Base-by-base conservation (phyloP, 1,140 invertebrate species). In the Meloidogyne hapla region DNA sequence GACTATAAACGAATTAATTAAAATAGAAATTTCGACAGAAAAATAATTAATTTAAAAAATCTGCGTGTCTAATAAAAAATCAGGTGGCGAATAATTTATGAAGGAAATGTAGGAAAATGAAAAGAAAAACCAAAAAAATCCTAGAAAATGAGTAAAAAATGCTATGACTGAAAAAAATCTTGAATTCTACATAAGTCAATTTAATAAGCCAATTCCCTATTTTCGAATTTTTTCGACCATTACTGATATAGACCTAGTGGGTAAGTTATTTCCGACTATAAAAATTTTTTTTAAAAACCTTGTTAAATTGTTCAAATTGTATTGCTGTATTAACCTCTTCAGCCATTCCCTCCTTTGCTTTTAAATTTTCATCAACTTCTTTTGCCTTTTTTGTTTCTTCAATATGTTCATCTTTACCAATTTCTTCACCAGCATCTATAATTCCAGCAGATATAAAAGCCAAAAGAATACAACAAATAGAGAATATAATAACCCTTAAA, bases 401-500 rank as follows among this genome's bases (percentile, higher is more conserved):
- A 18, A 38, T 18, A 3, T 76, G 33, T 12, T 33, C 21, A 42
- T n/a, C 26, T 13, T 42, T 13, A n/a, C 66, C 28, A 25, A 13
- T 74, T 38, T 38, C 45, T 33, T 23, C 38, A 15, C 38, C 64
- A 28, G 67, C 40, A 15, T 25, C 74, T 74, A 68, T 75, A 21
- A 74, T 21, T 8, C 89, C 89, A 62, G 88, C 80, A n/a, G 88
- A 79, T 75, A 90, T 84, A 10, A 89, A 77, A 9, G 81, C 80
- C 2, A 89, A 77, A 15, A 89, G 74, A 12, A 86, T 56, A 15
- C 89, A 75, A 9, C 88, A 79, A 6, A 89, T 80, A 13, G 89
- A 71, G 18, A 90, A 83, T 2, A 90, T 83, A 18, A 89, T 87
- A 1, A 90, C 87, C 21, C 89, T 79, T 1, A 90, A 80, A n/a